Base-by-base conservation (phyloP, 2,797 vertebrate species). In the Echeneis naucrates region DNA sequence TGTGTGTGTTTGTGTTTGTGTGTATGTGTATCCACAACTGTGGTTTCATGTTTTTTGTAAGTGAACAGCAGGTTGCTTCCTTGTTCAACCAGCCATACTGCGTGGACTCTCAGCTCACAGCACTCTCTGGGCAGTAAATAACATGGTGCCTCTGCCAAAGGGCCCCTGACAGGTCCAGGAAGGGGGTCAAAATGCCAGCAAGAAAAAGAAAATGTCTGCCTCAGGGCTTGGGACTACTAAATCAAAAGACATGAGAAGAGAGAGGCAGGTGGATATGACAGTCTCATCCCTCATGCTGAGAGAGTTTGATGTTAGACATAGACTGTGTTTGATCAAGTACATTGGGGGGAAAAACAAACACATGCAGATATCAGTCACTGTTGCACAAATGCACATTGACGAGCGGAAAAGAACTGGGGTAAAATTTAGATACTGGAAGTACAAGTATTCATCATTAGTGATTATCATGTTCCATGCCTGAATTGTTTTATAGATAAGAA, bases 51-150 rank as follows among this genome's bases (percentile, higher is more conserved):
- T 33, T 21, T 48, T 38, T 42, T 8, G 61, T 1, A 45, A 59
- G 56, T 27, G 62, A 83, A 75, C 83, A 87, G 81, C 88, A 83
- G 88, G 88, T 92, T 87, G 75, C 76, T 84, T 73, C 85, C 68
- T 74, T 88, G 89, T 78, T 80, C 81, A 85, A 66, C 78, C 85
- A 90, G 82, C 84, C 75, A 63, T 84, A 76, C 63, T 33, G 56
- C 83, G 85, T 83, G 75, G 87, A 89, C 82, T 84, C 72, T 77
- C 58, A 27, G 71, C 81, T 81, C 85, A 79, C 83, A 83, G 79
- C 50, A 74, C 78, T 91, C 82, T 84, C 55, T 77, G 84, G 82
- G 86, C 84, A 87, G 88, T 91, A 91, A 92, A 90, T 92, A 90
- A 90, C 81, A 74, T 7, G 65, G 71, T 78, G 80, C 73, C 80